Conservation (phyloP, 2,888 invertebrate genomes). For the Calameuta pallipes region DNA sequence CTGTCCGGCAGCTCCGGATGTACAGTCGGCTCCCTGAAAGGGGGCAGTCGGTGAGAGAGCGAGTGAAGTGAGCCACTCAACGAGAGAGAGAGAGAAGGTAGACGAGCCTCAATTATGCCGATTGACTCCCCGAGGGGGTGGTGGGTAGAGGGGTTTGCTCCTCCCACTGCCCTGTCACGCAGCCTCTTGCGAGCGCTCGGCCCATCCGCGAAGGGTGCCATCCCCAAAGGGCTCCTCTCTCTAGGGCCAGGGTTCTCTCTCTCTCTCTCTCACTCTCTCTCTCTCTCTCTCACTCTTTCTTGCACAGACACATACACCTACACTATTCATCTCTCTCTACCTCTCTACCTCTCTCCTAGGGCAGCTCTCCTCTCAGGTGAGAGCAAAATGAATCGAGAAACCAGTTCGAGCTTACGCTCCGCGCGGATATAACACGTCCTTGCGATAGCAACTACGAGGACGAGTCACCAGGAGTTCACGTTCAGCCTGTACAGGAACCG, state of each 20-base stretch:
- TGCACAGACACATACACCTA: not conserved
- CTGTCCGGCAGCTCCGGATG: slow-evolving; percentile 4
- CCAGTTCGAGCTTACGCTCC: not conserved
- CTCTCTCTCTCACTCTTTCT: slow-evolving; percentile 23
- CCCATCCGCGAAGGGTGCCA: slow-evolving; percentile 27
- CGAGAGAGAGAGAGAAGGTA: slow-evolving; percentile 47
- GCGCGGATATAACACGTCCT: not conserved
- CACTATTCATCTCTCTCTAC: not conserved
- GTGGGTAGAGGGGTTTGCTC: slow-evolving; percentile 56
- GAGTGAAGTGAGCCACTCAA: slow-evolving; percentile 37
- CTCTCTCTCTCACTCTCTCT: slow-evolving; percentile 17
- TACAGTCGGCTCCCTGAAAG: slow-evolving; percentile 10
- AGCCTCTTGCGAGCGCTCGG: slow-evolving; percentile 35
- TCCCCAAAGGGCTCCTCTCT: slow-evolving; percentile 17
- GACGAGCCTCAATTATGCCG: slow-evolving; percentile 59
- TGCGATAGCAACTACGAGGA: not conserved
- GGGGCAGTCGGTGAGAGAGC: slow-evolving; percentile 18
- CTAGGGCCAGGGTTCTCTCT: slow-evolving; percentile 8
- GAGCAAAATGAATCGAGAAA: not conserved
- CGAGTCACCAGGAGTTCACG: not conserved
- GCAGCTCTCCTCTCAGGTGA: not conserved
- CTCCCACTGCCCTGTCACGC: slow-evolving; percentile 60
- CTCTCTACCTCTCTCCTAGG: slow-evolving; percentile 4
- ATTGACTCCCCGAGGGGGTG: slow-evolving; percentile 53
- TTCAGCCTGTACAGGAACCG: not conserved